Evolutionary conservation across 1,140 invertebrate species (phyloP).

Genomic region (Drosophila pseudoananassae): DNA sequence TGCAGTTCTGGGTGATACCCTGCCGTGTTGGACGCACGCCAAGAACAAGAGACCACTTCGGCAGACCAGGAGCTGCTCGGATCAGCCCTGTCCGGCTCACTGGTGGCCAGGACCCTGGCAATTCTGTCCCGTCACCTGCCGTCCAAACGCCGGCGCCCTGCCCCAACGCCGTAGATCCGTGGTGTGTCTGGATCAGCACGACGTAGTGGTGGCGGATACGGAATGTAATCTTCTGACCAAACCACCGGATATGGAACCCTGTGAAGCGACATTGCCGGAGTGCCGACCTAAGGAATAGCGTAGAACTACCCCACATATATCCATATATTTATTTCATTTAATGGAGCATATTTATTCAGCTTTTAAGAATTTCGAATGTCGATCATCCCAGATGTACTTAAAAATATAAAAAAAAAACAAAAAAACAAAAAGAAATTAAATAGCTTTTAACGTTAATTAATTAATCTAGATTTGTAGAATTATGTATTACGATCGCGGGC

Average conservation of each 20-base stretch:
- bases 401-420: slow-evolving; percentile 11
- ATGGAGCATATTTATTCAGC: slow-evolving; percentile 47
- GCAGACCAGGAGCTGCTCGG: slow-evolving; percentile 87
- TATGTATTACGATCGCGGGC: slow-evolving; percentile 23
- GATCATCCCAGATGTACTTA: slow-evolving; percentile 30
- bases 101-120: slow-evolving; percentile 94
- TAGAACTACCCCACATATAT: not conserved
- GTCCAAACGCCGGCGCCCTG: slow-evolving; percentile 65
- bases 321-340: slow-evolving; percentile 35
- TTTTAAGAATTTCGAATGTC: slow-evolving; percentile 26
- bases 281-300: slow-evolving; percentile 82
- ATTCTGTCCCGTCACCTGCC: slow-evolving; percentile 90
- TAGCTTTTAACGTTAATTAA: slow-evolving; percentile 13
- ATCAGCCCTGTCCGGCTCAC: slow-evolving; percentile 89
- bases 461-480: slow-evolving; percentile 1
- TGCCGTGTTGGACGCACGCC: slow-evolving; percentile 86
- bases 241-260: slow-evolving; percentile 88
- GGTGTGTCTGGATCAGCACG: slow-evolving; percentile 89
- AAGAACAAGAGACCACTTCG: slow-evolving; percentile 87
- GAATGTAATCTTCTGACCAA: slow-evolving; percentile 87
- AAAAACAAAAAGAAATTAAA: slow-evolving; percentile 3
- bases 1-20: slow-evolving; percentile 87
- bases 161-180: slow-evolving; percentile 88
- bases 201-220: slow-evolving; percentile 88
- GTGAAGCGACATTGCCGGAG: slow-evolving; percentile 85